Percentiles rank a stretch among this genome's conserved stretches.
Evolutionary conservation across 2,888 invertebrate species (phyloP).

Genomic region (Temnothorax ravouxi): DNA sequence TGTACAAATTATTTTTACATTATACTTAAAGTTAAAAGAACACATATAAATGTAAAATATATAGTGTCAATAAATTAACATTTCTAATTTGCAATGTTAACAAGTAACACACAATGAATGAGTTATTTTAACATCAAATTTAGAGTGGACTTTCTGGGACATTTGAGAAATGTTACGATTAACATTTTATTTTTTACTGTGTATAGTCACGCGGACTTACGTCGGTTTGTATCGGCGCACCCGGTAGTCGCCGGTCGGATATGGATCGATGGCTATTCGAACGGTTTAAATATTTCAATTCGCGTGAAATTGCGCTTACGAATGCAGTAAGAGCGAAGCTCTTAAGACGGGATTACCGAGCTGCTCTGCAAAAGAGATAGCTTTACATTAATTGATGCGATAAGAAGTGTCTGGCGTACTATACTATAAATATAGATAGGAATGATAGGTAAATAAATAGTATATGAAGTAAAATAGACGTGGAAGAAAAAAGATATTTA

Average conservation of each 20-base stretch:
- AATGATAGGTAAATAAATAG: neutral
- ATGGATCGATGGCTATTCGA: constrained; percentile 36
- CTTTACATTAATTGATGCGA: neutral
- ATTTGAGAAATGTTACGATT: too few relatives aligned
- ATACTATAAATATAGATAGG: neutral
- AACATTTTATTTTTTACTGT: too few relatives aligned
- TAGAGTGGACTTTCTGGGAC: too few relatives aligned
- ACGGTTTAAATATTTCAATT: constrained; percentile 50
- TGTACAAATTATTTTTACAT: too few relatives aligned
- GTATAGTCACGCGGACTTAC: neutral
- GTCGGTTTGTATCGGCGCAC: constrained; percentile 26
- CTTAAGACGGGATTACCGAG: constrained; percentile 5
- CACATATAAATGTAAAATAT: too few relatives aligned
- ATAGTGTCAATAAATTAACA: too few relatives aligned
- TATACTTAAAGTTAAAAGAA: too few relatives aligned
- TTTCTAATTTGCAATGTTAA: too few relatives aligned
- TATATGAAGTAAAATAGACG: neutral
- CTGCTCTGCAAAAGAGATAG: constrained; percentile 3
- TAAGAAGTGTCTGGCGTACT: neutral
- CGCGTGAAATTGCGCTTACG: constrained; percentile 35
- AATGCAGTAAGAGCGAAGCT: constrained; percentile 29
- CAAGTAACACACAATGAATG: too few relatives aligned
- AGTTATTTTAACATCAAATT: too few relatives aligned
- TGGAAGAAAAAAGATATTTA: neutral
- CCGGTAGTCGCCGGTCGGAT: constrained; percentile 23